phyloP scores from a whole-genome alignment of 1,140 invertebrate genomes.

The Epicauta chinensis region DNA sequence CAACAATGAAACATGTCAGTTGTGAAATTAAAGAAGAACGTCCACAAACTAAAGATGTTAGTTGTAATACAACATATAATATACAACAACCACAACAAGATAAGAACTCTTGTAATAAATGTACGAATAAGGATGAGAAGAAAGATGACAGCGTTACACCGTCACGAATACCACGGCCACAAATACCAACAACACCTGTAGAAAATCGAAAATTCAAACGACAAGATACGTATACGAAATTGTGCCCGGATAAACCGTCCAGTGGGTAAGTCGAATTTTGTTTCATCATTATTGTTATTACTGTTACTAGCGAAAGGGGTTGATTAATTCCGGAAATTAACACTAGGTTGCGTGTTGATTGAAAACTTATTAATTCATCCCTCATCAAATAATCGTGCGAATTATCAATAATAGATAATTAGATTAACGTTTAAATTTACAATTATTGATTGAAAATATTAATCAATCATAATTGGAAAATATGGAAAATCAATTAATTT shows the following conservation, averaged over 20 bases:
- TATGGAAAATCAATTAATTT: no score
- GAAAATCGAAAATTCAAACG: constrained; percentile 43
- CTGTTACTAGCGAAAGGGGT: neutral
- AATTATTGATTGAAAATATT: no score
- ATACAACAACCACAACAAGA: neutral
- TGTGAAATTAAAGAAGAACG: constrained; percentile 24
- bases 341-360: constrained; percentile 9
- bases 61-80: constrained; percentile 19
- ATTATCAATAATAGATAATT: no score
- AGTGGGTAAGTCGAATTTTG: constrained; percentile 1
- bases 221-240: constrained; percentile 48
- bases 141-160: constrained; percentile 32
- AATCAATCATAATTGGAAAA: no score
- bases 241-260: no score
- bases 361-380: no score
- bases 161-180: constrained; percentile 45
- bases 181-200: constrained; percentile 42
- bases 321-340: constrained; percentile 17
- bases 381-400: no score
- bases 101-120: constrained; percentile 19
- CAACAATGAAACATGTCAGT: constrained; percentile 20
- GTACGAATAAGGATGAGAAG: constrained; percentile 30
- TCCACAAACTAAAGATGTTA: constrained; percentile 21
- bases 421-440: no score
- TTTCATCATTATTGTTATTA: neutral